Evolutionary conservation across 2,888 invertebrate genomes (phyloP).

Genomic region (Melieria picta): DNA sequence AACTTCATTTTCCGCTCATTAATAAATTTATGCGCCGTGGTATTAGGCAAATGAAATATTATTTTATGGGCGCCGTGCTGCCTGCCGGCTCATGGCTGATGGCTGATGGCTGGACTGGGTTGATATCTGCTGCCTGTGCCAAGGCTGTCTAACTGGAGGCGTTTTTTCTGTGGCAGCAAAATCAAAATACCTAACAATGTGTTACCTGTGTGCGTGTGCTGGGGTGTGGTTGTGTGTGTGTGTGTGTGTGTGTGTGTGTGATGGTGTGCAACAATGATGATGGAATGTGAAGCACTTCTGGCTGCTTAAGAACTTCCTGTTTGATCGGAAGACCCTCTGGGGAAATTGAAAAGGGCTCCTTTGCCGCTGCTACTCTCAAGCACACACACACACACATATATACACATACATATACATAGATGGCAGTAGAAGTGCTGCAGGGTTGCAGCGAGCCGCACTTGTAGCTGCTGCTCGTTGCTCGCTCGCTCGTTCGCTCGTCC

Average conservation of each 20-base stretch:
- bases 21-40: conserved; percentile 58
- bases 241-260: conserved; percentile 21
- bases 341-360: conserved; percentile 60
- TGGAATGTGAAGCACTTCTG: conserved; percentile 43
- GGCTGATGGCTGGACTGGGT: too few species aligned
- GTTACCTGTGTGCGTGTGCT: conserved; percentile 7
- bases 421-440: background rate
- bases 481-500: background rate
- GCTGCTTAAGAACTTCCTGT: conserved; percentile 64
- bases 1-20: conserved; percentile 62
- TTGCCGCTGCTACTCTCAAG: too few species aligned
- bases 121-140: too few species aligned
- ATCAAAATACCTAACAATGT: background rate
- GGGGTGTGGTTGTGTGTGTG: conserved; percentile 21
- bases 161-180: too few species aligned
- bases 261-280: conserved; percentile 37
- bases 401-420: conserved; percentile 4
- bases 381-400: background rate
- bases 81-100: background rate
- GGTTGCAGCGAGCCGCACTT: background rate
- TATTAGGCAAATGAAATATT: conserved; percentile 61
- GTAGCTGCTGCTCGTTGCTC: too few species aligned
- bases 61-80: conserved; percentile 43
- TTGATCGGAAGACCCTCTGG: conserved; percentile 64
- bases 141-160: too few species aligned